Evolutionary conservation across 2,797 vertebrate species (phyloP), one percentile per base, ranked within the genome.

Genomic region (Aselliscus stoliczkanus): DNA sequence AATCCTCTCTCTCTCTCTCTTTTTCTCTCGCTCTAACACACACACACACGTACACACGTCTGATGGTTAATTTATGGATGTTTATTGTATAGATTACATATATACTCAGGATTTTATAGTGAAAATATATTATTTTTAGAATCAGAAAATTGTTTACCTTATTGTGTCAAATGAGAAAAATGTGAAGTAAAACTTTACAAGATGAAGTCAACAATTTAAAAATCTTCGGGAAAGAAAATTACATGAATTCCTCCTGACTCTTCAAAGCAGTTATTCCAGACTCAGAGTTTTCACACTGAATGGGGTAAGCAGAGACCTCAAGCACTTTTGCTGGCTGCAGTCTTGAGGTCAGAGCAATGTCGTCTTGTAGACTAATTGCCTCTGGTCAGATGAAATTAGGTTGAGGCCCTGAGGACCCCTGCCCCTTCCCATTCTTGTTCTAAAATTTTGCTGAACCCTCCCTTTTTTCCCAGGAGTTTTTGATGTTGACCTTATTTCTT

Each of bases 381-480:
- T 94, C 34, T 56, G 54, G 72, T 76, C 34, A 81, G 21, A 86
- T n/a, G 21, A 95, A 94, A 96, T 95, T 91, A 93, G 60, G 54
- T 73, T 58, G 75, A 93, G 73, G 14, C 87, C 42, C 73, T 77
- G 42, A 70, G 79, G 87, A 81, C 18, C 34, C 62, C 34, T 39
- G 54, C 29, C 58, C 65, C 4, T 14, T 31, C 44, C 2, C n/a
- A 47, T 39, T 77, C 72, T 50, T 67, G 27, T 54, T 67, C 34
- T 85, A 65, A 91, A 94, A 42, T 94, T 65, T 85, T 60, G 13
- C 73, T 91, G 54, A 91, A 42, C 39, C 9, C 39, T 58, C 23
- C 31, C 10, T 56, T 92, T 84, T 80, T 6, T 47, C 37, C 37
- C 52, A 89, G 7, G 29, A 89, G 52, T 25, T 29, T 50, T 21